These are phyloP conservation scores for Agrochola lychnidis DNA, from an alignment of 2,888 invertebrate species.

Conservation along the genomic window DNA sequence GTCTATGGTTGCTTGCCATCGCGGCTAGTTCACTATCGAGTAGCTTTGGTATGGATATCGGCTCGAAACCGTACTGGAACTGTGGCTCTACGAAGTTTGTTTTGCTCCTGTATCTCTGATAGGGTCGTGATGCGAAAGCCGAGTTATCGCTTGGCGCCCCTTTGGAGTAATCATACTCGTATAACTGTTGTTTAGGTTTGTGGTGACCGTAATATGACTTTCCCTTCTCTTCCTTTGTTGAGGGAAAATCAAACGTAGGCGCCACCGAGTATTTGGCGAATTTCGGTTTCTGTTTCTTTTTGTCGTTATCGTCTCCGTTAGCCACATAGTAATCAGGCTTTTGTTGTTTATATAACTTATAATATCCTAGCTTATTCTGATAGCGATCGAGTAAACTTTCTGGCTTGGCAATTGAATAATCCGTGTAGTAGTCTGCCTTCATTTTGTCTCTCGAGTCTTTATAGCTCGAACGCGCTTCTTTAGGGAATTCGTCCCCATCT, in stretches of 20 bases:
- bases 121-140: constrained; percentile 80
- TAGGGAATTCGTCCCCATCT: constrained; percentile 81
- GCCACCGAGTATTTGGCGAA: constrained; percentile 76
- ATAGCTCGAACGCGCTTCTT: constrained; percentile 79
- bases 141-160: constrained; percentile 78
- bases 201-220: constrained; percentile 79
- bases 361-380: constrained; percentile 83
- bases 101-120: constrained; percentile 76
- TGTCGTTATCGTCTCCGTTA: constrained; percentile 67
- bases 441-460: constrained; percentile 82
- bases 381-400: constrained; percentile 79
- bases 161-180: constrained; percentile 80
- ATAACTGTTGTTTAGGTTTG: constrained; percentile 76
- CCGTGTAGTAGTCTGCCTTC: constrained; percentile 83
- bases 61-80: constrained; percentile 88
- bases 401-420: constrained; percentile 82
- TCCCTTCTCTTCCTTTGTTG: constrained; percentile 72
- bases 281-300: constrained; percentile 74
- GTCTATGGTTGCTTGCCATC: constrained; percentile 84
- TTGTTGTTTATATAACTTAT: constrained; percentile 81
- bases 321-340: constrained; percentile 79
- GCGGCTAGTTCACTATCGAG: constrained; percentile 86
- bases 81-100: constrained; percentile 87
- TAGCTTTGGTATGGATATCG: constrained; percentile 80
- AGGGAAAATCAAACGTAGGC: constrained; percentile 73